Evolutionary conservation across 2,888 invertebrate species (phyloP).

Genomic region (Lacanobia wlatinum): DNA sequence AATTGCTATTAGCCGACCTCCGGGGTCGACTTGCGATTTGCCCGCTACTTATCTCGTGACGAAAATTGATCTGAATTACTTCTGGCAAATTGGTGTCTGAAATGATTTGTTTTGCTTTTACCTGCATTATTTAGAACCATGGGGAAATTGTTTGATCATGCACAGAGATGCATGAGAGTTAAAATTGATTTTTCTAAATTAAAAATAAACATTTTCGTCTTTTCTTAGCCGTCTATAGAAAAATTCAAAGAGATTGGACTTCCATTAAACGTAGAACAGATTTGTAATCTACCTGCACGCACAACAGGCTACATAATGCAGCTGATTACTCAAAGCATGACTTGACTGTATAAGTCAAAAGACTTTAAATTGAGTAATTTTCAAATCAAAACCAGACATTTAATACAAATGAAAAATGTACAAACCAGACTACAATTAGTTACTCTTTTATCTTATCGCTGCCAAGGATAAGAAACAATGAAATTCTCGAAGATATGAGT

Average conservation of each 20-base stretch:
- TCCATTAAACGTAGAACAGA: background rate
- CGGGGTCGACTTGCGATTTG: constrained; percentile 79
- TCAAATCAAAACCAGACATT: constrained; percentile 45
- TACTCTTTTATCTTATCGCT: constrained; percentile 80
- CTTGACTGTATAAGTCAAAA: background rate
- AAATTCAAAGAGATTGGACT: background rate
- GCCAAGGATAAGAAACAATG: constrained; percentile 79
- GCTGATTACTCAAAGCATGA: background rate
- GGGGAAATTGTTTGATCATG: constrained; percentile 1
- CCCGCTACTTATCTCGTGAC: constrained; percentile 67
- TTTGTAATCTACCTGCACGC: background rate
- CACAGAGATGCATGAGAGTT: background rate
- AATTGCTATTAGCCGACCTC: constrained; percentile 81
- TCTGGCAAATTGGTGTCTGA: constrained; percentile 43
- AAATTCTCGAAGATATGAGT: constrained; percentile 74
- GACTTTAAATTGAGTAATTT: constrained; percentile 15
- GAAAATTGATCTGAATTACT: constrained; percentile 67
- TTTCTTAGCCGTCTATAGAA: background rate
- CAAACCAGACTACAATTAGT: constrained; percentile 63
- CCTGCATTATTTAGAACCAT: constrained; percentile 10
- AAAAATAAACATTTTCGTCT: background rate
- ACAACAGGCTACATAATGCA: background rate
- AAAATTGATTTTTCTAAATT: background rate
- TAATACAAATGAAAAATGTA: constrained; percentile 61
- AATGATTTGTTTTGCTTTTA: constrained; percentile 49